These are phyloP conservation scores for Indicator maculatus DNA, from an alignment of 2,113 vertebrate genomes.

Conservation along the genomic window DNA sequence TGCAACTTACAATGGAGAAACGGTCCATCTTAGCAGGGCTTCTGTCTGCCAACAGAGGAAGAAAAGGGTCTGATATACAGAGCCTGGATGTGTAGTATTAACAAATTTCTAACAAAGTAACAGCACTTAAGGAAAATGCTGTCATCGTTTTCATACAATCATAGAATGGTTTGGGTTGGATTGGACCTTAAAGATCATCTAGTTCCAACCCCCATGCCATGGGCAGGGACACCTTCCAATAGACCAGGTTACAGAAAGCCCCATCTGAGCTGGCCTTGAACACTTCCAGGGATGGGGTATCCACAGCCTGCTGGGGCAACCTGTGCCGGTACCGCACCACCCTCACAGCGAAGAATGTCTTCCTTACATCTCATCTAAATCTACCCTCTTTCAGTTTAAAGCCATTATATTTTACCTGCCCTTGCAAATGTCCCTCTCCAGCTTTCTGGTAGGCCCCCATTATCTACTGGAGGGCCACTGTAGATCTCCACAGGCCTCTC, in stretches of 20 bases:
- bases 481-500: neutral
- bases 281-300: neutral
- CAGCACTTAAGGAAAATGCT: neutral
- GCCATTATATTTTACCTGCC: too few species aligned
- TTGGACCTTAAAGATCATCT: neutral
- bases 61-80: neutral
- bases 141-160: neutral
- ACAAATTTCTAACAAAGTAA: neutral
- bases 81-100: neutral
- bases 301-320: neutral
- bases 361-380: neutral
- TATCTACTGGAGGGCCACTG: neutral
- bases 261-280: neutral
- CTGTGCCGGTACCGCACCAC: neutral
- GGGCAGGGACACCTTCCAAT: neutral
- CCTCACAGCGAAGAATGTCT: neutral
- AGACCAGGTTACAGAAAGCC: neutral
- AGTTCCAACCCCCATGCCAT: neutral
- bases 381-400: neutral
- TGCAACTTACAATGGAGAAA: neutral
- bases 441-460: neutral
- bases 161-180: neutral
- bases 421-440: neutral
- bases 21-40: neutral
- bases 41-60: neutral